Conservation (phyloP, 2,797 vertebrate species). For the Danio kyathit region DNA sequence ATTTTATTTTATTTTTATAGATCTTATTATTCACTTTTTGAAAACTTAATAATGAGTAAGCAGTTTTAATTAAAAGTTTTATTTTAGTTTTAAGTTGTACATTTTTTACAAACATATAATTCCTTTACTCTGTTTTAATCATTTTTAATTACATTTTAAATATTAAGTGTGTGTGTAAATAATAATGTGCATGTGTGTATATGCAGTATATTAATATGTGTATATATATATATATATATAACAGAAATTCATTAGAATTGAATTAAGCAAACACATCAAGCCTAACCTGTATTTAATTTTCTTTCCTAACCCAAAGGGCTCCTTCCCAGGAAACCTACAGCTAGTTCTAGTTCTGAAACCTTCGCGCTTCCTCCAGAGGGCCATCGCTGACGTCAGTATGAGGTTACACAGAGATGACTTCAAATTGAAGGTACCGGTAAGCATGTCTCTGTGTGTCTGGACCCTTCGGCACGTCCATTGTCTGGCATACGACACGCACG, state of each 20-base stretch:
- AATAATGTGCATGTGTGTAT: too few relatives aligned
- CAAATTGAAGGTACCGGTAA: constrained; percentile 98
- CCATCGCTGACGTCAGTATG: constrained; percentile 92
- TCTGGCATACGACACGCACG: not conserved
- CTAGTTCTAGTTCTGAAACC: constrained; percentile 92
- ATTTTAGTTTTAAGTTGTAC: too few relatives aligned
- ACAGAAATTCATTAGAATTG: not conserved
- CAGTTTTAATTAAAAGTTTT: too few relatives aligned
- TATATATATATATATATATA: not conserved
- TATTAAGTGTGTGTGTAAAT: too few relatives aligned
- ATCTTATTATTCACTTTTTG: too few relatives aligned
- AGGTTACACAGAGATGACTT: constrained; percentile 93
- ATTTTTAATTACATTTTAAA: too few relatives aligned
- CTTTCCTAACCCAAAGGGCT: constrained; percentile 78
- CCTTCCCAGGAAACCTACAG: constrained; percentile 94
- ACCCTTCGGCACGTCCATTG: constrained; percentile 34
- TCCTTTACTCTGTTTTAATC: too few relatives aligned
- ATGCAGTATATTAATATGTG: not conserved
- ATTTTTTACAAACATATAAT: too few relatives aligned
- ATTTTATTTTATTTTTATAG: too few relatives aligned
- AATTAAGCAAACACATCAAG: not conserved
- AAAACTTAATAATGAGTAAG: too few relatives aligned
- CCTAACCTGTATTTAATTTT: not conserved
- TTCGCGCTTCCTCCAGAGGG: constrained; percentile 88
- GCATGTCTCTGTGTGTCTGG: constrained; percentile 71